Evolutionary conservation across 2,113 vertebrate genomes (phyloP), one percentile per base, ranked within the genome.

Genomic region (Tragulus kanchil): DNA sequence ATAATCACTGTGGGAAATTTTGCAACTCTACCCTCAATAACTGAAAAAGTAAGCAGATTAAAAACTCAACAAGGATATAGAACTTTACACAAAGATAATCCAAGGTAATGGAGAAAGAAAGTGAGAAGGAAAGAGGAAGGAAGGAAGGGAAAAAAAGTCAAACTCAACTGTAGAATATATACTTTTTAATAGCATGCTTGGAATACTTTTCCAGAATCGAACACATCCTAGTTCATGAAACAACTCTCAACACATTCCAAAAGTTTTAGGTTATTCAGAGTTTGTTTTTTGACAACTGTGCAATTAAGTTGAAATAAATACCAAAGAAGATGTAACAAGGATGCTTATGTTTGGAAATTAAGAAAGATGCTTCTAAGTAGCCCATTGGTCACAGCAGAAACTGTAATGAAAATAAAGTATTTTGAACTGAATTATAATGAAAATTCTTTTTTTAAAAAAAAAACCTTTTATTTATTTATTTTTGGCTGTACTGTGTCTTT

Each of bases 351-450:
- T 75, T 62, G 25, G 25, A 69, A 71, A 69, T 85, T 62, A 69
- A 95, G 28, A 81, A 84, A 69, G 54, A 45, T 3, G 14, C 5
- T 48, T 64, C 50, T 54, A 77, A 45, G 28, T 14, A 52, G 17
- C 19, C 5, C 58, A 79, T 6, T 8, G n/a, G 45, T 56, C 13
- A 67, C 73, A 88, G 19, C 19, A 93, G 48, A 65, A 78, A 78
- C 71, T 52, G n/a, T 42, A 56, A 64, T 21, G 23, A n/a, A 90
- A 90, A 81, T 62, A n/a, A 90, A 94, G 48, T 45, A 50, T 59
- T 92, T 58, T 36, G 11, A 83, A 61, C 0, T 83, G 15, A 56
- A 77, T 54, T 65, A 59, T 48, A 86, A 69, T 9, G 42, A 91
- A 62, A 85, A 62, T 54, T 50, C 21, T 26, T 36, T 36, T 36